Percentiles rank a stretch among this genome's conserved stretches.
These are phyloP conservation scores for Automeris io DNA, from an alignment of 2,888 invertebrate genomes.

Conservation along the genomic window DNA sequence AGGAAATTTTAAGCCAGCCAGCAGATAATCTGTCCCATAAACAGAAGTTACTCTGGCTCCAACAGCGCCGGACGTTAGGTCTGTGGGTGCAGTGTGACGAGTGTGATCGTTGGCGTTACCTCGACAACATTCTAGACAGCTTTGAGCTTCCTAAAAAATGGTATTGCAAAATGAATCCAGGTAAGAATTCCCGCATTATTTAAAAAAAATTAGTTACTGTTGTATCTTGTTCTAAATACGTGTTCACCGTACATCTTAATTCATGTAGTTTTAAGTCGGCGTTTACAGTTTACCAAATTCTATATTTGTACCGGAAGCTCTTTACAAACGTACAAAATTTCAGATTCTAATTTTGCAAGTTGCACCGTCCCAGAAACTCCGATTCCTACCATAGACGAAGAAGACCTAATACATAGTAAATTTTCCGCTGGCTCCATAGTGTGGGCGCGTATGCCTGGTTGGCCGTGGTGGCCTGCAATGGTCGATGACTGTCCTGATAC, in stretches of 20 bases:
- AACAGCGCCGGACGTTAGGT: conserved; percentile 62
- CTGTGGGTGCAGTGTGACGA: conserved; percentile 78
- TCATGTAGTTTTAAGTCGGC: too few species aligned
- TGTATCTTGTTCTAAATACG: too few species aligned
- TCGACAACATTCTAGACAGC: conserved; percentile 73
- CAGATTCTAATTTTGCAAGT: conserved; percentile 60
- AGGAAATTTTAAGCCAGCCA: conserved; percentile 49
- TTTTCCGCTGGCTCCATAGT: conserved; percentile 82
- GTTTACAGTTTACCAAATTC: too few species aligned
- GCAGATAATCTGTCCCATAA: conserved; percentile 36
- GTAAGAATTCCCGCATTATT: conserved; percentile 33
- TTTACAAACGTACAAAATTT: conserved; percentile 6
- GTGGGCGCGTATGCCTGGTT: conserved; percentile 78
- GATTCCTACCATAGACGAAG: conserved; percentile 57
- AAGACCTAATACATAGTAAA: conserved; percentile 74
- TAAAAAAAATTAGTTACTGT: too few species aligned
- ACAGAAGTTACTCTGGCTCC: conserved; percentile 62
- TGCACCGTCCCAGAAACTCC: conserved; percentile 72
- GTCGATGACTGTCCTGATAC: conserved; percentile 81
- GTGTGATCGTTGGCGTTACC: conserved; percentile 78
- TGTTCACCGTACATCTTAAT: too few species aligned
- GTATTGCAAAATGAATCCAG: conserved; percentile 79
- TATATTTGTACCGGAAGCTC: too few species aligned
- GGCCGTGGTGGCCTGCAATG: conserved; percentile 86
- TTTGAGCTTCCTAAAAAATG: conserved; percentile 77